These are phyloP conservation scores for Mallotus villosus DNA, from an alignment of 2,797 vertebrate species.

Conservation along the genomic window DNA sequence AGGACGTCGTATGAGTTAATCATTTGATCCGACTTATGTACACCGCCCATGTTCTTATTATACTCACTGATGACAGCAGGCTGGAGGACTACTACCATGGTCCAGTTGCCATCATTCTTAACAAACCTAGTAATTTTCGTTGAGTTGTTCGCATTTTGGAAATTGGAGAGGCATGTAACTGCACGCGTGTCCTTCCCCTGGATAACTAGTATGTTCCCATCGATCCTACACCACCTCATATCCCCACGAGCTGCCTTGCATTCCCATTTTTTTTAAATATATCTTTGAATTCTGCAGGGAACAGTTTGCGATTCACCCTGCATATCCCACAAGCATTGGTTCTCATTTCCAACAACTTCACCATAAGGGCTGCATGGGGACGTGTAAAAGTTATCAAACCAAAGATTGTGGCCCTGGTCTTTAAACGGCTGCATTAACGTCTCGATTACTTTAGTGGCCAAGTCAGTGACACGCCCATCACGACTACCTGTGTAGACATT, in stretches of 20 bases:
- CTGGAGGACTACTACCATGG: too few species aligned
- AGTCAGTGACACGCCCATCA: neutral
- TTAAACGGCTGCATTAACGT: neutral
- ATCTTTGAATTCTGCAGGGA: conserved; percentile 7
- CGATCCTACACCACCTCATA: too few species aligned
- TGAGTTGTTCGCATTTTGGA: too few species aligned
- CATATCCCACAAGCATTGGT: neutral
- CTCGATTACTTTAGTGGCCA: conserved; percentile 7
- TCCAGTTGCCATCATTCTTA: too few species aligned
- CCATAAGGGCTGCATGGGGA: neutral
- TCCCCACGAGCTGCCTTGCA: neutral
- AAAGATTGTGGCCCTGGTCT: conserved; percentile 4
- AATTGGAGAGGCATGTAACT: neutral
- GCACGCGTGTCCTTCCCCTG: neutral
- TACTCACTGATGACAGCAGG: too few species aligned
- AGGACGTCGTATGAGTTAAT: too few species aligned
- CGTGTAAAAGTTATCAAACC: conserved; percentile 10
- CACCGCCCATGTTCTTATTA: neutral
- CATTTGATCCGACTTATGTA: too few species aligned
- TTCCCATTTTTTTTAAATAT: neutral
- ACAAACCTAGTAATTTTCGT: too few species aligned
- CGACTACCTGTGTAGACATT: too few species aligned
- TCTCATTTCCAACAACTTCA: neutral
- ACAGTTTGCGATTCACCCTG: neutral
- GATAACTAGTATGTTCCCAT: neutral